Base-by-base conservation (phyloP, 2,888 invertebrate genomes). In the Cephus sareptanus region DNA sequence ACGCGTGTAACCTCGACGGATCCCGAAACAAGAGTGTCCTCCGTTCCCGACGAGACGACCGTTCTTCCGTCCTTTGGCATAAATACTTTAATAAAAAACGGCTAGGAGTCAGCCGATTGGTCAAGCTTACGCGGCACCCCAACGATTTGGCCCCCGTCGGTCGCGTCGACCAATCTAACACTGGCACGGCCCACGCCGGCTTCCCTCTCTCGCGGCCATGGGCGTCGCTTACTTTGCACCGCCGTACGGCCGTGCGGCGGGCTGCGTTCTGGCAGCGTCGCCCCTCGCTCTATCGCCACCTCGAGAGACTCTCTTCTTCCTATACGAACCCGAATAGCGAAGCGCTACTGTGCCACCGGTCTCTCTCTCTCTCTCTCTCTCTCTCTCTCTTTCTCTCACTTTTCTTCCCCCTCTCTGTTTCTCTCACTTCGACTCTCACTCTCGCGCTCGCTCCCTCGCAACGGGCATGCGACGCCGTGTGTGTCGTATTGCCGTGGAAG, bases 11-110 rank as follows among this genome's bases (percentile, higher is more conserved):
- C 89, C 86, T 86, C 87, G 84, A 87, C 89, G 88, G 87, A 88
- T 87, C 89, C 88, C 90, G 87, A 88, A 89, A 87, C 90, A 87
- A 89, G 89, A 91, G 89, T 91, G 90, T 88, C 88, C 88, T 89
- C 88, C 79, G 83, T 81, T 56, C 80, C 82, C 83, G 83, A 80
- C 83, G 85, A 83, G 80, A 80, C 86, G 81, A 81, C 77, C 80
- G 80, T 79, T 81, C 79, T 82, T 80, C 81, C 79, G 79, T 80
- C 81, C 79, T 80, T 81, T 79, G 79, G 79, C 75, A 79, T 80
- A 79, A 81, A 81, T 79, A 78, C 79, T 78, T 78, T 33, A 79
- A 87, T 87, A 90, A 90, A 89, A 89, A 88, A 87, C 80, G 77
- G 79, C 82, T 81, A 73, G 77, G 75, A n/a, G 34, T 11, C 31